Conservation (phyloP, 2,888 invertebrate genomes). For the Parapristionchus giblindavisi region DNA sequence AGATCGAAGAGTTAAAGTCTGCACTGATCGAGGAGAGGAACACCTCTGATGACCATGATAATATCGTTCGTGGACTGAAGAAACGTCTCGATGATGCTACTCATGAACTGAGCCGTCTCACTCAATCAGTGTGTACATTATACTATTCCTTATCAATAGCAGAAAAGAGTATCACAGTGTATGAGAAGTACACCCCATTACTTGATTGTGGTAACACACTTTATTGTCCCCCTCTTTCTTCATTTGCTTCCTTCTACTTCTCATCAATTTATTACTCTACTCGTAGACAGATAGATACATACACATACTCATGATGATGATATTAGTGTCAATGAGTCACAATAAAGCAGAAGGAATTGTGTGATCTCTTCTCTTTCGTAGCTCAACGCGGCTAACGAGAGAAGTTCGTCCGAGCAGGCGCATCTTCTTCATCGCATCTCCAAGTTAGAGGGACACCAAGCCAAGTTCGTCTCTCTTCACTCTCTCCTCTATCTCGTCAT, state of each 20-base stretch:
- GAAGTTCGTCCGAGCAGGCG: slow-evolving; percentile 3
- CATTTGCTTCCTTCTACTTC: background rate
- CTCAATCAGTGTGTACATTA: background rate
- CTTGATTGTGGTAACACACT: too few species aligned
- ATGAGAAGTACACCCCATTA: too few species aligned
- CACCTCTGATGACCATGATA: slow-evolving; percentile 38
- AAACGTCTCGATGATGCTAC: slow-evolving; percentile 29
- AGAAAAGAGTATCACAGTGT: too few species aligned
- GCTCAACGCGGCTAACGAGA: slow-evolving; percentile 17
- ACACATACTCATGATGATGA: too few species aligned
- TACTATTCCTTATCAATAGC: background rate
- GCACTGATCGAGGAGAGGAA: slow-evolving; percentile 36
- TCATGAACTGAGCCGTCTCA: slow-evolving; percentile 22
- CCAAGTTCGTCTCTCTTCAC: slow-evolving; percentile 15
- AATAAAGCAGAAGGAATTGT: too few species aligned
- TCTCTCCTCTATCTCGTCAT: background rate
- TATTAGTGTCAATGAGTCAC: too few species aligned
- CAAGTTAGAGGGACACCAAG: slow-evolving; percentile 34
- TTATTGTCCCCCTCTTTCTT: background rate
- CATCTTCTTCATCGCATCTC: slow-evolving; percentile 29
- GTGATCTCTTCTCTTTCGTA: background rate
- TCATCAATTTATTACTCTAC: too few species aligned
- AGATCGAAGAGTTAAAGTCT: slow-evolving; percentile 42
- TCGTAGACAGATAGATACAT: too few species aligned
- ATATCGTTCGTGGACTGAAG: slow-evolving; percentile 26